Evolutionary conservation across 2,888 invertebrate genomes (phyloP), one percentile per base, ranked within the genome.

Genomic region (Eupithecia subfuscata): DNA sequence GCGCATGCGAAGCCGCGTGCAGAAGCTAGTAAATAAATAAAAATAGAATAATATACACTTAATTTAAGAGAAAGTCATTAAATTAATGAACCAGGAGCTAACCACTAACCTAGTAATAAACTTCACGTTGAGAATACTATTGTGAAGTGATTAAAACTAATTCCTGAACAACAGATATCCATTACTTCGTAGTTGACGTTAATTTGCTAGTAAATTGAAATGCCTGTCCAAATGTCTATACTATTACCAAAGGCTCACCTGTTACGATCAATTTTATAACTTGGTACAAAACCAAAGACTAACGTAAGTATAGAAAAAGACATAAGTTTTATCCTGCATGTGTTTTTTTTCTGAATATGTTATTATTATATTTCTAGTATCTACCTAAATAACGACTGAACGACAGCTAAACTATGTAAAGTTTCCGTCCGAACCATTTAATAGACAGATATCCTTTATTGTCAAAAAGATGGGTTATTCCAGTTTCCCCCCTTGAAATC

Each of bases 171-270:
- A 40, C n/a, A n/a, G 40, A n/a, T 37, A 40, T 8, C 12, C n/a
- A 65, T 65, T 37, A 40, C 40, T 37, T 67, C 40, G 40, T 37
- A n/a, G 8, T 64, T 64, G 18, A 34, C 34, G 22, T 37, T 40
- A 9, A 67, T 67, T 67, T 40, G 40, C 65, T 37, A n/a, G 65
- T 64, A 18, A 40, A 67, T 34, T 67, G 65, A 67, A 67, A 72
- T 71, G 6, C 11, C 67, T 56, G 16, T 72, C 22, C 8, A 52
- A 45, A 34, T 64, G 64, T 12, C 16, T 34, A 18, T 34, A 6
- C 9, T 34, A 11, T 64, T 64, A 34, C 64, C 34, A 3, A 34
- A 11, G 64, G 64, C 34, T 60, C 56, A 22, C 6, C 60, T 22
- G 56, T 56, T 22, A 11, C 11, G 18, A 22, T 22, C 3, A 12